A percentile compares a stretch with the other conserved stretches of the same genome.
These are phyloP conservation scores for Eristalis tenax DNA, from an alignment of 2,888 invertebrate genomes.

Conservation along the genomic window DNA sequence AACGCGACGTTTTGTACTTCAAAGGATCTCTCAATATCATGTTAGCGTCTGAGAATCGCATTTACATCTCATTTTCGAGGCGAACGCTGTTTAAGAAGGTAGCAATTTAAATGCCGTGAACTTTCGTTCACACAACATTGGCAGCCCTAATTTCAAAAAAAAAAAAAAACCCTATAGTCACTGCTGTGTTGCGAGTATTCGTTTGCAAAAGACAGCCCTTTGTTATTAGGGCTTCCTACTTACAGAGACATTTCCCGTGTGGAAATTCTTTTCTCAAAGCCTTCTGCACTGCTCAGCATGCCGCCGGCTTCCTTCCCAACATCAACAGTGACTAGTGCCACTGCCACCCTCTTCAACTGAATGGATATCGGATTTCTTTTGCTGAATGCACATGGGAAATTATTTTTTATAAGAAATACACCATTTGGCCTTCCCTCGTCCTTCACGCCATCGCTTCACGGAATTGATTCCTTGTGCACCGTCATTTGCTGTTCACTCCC, in stretches of 20 bases:
- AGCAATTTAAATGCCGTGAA: not conserved
- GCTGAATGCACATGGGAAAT: constrained; percentile 71
- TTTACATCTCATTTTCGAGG: not conserved
- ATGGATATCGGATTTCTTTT: constrained; percentile 67
- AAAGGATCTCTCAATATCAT: not conserved
- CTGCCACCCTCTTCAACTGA: constrained; percentile 43
- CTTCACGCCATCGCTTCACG: too few species aligned
- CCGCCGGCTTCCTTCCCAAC: constrained; percentile 31
- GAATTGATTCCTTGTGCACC: constrained; percentile 63
- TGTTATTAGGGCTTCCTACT: constrained; percentile 54
- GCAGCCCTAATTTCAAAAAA: constrained; percentile 49
- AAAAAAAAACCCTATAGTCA: not conserved
- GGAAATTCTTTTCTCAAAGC: constrained; percentile 42
- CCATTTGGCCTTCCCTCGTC: constrained; percentile 31
- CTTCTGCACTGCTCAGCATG: not conserved
- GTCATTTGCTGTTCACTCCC: constrained; percentile 12
- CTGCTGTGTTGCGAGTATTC: not conserved
- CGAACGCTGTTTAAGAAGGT: not conserved
- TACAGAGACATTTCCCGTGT: constrained; percentile 58
- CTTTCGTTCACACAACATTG: constrained; percentile 15
- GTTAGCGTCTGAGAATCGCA: not conserved
- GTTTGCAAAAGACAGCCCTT: constrained; percentile 52
- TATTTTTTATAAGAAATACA: constrained; percentile 70
- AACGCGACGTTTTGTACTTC: not conserved
- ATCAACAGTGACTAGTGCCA: not conserved